A percentile compares a stretch with the other conserved stretches of the same genome.
Evolutionary conservation across 2,888 invertebrate genomes (phyloP).

Genomic region (Thelaira solivaga): DNA sequence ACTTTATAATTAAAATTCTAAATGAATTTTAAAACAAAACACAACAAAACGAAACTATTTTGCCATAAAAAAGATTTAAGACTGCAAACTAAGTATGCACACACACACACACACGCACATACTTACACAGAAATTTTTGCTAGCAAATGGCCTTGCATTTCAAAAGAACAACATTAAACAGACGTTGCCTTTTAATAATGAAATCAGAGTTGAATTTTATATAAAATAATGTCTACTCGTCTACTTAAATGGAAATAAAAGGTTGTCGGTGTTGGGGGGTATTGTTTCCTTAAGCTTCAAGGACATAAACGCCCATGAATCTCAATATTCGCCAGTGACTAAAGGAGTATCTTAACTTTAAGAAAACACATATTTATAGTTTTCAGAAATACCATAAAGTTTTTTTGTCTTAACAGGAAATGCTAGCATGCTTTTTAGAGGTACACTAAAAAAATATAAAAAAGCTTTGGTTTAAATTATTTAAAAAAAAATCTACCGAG

Average conservation of each 20-base stretch:
- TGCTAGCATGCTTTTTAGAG: no score
- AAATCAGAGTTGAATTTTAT: not conserved
- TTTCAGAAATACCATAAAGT: constrained; percentile 3
- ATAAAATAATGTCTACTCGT: not conserved
- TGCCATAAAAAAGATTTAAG: no score
- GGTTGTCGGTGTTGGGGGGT: not conserved
- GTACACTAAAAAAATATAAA: no score
- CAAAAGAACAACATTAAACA: not conserved
- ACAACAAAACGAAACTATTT: no score
- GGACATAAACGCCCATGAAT: not conserved
- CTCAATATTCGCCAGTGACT: no score
- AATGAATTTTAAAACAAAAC: no score
- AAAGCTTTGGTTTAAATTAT: no score
- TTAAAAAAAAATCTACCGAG: no score
- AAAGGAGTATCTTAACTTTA: not conserved
- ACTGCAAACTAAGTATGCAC: no score
- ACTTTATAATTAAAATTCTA: no score
- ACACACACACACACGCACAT: no score
- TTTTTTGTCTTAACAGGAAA: no score
- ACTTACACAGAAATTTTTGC: not conserved
- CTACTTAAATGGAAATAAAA: not conserved
- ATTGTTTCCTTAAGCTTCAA: not conserved
- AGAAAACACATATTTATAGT: not conserved
- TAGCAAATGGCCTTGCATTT: not conserved
- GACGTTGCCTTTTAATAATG: not conserved